These are phyloP conservation scores for Drosophila infuscata DNA, from an alignment of 2,888 invertebrate genomes.

Conservation along the genomic window DNA sequence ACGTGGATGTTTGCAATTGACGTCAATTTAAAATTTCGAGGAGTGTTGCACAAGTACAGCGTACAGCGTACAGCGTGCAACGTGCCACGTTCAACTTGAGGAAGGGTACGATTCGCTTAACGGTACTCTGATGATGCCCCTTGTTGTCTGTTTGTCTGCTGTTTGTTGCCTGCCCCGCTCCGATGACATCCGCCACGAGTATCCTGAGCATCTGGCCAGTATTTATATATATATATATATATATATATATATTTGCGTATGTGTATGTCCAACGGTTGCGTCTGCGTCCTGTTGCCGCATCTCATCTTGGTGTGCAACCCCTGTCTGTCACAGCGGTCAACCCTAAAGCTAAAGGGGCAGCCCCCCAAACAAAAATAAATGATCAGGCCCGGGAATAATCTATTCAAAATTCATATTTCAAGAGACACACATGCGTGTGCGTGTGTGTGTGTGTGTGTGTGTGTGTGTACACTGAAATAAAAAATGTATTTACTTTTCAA, in stretches of 20 bases:
- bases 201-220: conserved; percentile 8
- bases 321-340: conserved; percentile 43
- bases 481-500: neutral
- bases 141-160: neutral
- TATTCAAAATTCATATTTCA: conserved; percentile 25
- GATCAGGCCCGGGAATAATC: conserved; percentile 27
- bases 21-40: neutral
- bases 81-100: neutral
- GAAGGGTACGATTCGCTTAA: neutral
- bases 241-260: neutral
- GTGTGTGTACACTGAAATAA: neutral
- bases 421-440: neutral
- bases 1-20: neutral
- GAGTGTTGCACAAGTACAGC: neutral
- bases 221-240: neutral
- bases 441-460: neutral
- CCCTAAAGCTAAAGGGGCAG: conserved; percentile 48
- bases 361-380: conserved; percentile 34
- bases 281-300: conserved; percentile 3
- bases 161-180: neutral
- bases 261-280: conserved; percentile 10
- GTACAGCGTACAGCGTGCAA: neutral
- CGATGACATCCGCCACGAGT: conserved; percentile 8
- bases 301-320: conserved; percentile 6
- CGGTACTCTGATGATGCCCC: neutral